These are phyloP conservation scores for Chalcosyrphus nemorum DNA, from an alignment of 2,888 invertebrate genomes.

Conservation along the genomic window DNA sequence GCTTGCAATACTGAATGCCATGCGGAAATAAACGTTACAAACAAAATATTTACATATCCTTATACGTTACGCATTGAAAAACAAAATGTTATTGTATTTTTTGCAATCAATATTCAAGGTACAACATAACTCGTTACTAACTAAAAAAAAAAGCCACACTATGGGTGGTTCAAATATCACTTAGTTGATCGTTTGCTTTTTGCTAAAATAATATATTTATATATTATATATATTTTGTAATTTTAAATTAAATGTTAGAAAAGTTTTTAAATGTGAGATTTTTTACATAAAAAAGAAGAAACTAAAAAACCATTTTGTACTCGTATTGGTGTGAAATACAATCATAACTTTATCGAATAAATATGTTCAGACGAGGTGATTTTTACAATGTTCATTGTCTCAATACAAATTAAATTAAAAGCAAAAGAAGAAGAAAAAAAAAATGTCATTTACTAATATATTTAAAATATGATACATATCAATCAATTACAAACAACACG, in stretches of 20 bases:
- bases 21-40: constrained; percentile 20
- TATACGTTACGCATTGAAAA: constrained; percentile 1
- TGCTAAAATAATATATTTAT: too few relatives aligned
- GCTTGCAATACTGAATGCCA: constrained; percentile 21
- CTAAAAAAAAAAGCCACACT: constrained; percentile 31
- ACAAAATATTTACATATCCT: neutral
- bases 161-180: constrained; percentile 24
- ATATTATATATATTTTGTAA: constrained; percentile 43
- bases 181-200: constrained; percentile 51
- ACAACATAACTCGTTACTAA: constrained; percentile 34
- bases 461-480: constrained; percentile 22
- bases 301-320: constrained; percentile 75
- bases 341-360: constrained; percentile 77
- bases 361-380: constrained; percentile 33
- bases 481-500: constrained; percentile 40
- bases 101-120: constrained; percentile 30
- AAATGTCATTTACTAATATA: constrained; percentile 20
- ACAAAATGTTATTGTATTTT: constrained; percentile 24
- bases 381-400: constrained; percentile 47
- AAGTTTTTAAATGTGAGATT: constrained; percentile 48
- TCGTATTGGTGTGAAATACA: constrained; percentile 81
- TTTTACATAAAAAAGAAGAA: constrained; percentile 65
- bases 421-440: too few relatives aligned
- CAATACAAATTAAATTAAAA: constrained; percentile 17
- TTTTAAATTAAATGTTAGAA: constrained; percentile 24